These are phyloP conservation scores for Arenaria interpres DNA, from an alignment of 2,113 vertebrate species.

Conservation along the genomic window DNA sequence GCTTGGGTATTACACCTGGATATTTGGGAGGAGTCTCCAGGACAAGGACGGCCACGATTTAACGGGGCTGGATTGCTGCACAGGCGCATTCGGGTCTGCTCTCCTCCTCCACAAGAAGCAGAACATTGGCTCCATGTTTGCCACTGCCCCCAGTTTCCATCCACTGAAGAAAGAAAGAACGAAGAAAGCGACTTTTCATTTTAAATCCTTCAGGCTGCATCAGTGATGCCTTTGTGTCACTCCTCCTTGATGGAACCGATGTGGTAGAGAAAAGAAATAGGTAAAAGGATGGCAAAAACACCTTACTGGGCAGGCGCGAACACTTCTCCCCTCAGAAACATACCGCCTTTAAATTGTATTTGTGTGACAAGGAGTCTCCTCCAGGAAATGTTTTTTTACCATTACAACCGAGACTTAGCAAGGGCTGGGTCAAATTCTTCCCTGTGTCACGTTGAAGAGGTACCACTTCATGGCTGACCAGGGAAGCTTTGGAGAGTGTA, in stretches of 20 bases:
- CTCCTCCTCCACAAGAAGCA: constrained; percentile 87
- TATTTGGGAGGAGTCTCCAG: constrained; percentile 89
- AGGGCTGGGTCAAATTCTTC: background rate
- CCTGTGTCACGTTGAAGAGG: background rate
- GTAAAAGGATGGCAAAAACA: background rate
- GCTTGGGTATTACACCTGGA: constrained; percentile 86
- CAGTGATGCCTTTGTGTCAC: background rate
- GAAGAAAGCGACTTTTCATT: background rate
- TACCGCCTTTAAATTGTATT: background rate
- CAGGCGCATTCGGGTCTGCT: constrained; percentile 81
- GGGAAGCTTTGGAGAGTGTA: background rate
- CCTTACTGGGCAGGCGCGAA: background rate
- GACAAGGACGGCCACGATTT: constrained; percentile 82
- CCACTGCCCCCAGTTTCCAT: constrained; percentile 93
- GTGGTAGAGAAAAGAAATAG: background rate
- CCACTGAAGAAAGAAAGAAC: constrained; percentile 73
- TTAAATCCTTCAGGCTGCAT: background rate
- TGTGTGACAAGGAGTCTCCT: background rate
- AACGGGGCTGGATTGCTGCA: constrained; percentile 82
- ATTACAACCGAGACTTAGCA: background rate
- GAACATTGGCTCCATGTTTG: constrained; percentile 90
- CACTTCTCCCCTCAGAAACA: background rate
- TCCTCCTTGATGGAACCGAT: background rate
- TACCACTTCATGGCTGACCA: background rate
- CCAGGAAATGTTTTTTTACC: background rate